Base-by-base conservation (phyloP, 1,140 invertebrate species). In the Ceratina australensis region DNA sequence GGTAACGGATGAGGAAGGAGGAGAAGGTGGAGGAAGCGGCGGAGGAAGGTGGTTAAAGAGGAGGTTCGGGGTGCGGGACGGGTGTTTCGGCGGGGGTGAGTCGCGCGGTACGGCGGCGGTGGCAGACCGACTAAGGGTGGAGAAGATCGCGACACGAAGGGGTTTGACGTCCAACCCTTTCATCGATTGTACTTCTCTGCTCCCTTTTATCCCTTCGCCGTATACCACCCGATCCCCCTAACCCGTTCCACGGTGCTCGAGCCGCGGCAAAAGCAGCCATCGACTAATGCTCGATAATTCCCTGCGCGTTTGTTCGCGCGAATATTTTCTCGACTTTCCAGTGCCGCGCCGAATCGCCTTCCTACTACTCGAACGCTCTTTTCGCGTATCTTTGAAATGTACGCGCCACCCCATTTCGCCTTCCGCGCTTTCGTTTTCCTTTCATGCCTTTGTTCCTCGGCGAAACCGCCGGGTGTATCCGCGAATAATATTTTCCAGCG, bases 151-250 rank as follows among this genome's bases (percentile, higher is more conserved):
- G 87, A 89, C 88, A 89, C 90, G 89, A 91, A 90, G 87, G 89
- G 90, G 87, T 87, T 91, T 90, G 90, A 91, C 89, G 91, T 91
- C 87, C 90, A 92, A 92, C 91, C 91, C 91, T 91, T 91, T 91
- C 90, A 91, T 91, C 89, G 89, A 91, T 91, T 91, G 88, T 90
- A 88, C 87, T 91, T 90, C 90, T 89, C 87, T 86, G 82, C 86
- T 88, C 87, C 86, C 90, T 90, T 87, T 90, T 87, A 89, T 84
- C 89, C 89, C 81, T 89, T 87, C 82, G 77, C 78, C 83, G 80
- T 82, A 85, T 77, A 60, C 78, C 84, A 77, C 73, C 76, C 82
- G 78, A 76, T 78, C 78, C 59, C 59, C 81, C 77, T 78, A 76
- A 65, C 76, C 82, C 78, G 74, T 67, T 74, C 68, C 81, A 52